Evolutionary conservation across 1,140 invertebrate species (phyloP), one percentile per base, ranked within the genome.

Genomic region (Cheumatopsyche charites): DNA sequence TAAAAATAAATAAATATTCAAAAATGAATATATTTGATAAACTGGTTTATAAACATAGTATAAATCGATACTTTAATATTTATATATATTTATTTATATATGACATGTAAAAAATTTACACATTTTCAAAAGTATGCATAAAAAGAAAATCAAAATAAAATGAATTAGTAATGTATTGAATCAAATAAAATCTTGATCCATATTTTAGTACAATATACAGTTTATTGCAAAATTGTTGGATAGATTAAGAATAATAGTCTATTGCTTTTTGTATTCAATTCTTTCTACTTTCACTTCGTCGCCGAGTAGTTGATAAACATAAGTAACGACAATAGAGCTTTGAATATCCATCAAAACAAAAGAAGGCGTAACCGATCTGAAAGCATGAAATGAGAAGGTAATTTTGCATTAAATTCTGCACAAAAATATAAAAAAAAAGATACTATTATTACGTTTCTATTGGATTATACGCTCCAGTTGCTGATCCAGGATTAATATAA

Each of bases 301-400:
- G 21, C 94, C 94, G 62, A 99, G 91, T 36, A 99, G 85, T 84
- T 98, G 96, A 84, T 99, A 99, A 0, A 99, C 94, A 83, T 99
- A 99, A 7, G 96, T 98, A 5, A 98, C 96, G 67, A 99, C 96
- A 21, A 95, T 97, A 2, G 94, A 91, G 79, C 96, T 96, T 82
- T 99, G 97, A 76, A 99, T 99, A 81, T 99, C 98, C 92, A 99
- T 96, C 26, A 99, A 85, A 9, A 98, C 96, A 85, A 99, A 99
- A 1, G 98, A 99, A 66, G 98, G 96, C 73, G 91, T 94, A 21
- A 98, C 90, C 75, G 89, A 88, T 71, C 94, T 97, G 83, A 71
- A 73, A 76, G 74, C 62, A 29, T 76, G 19, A 74, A 74, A 43
- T 61, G 21, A 65, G 13, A 70, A 63, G 36, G 41, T 43, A 17